Evolutionary conservation across 1,140 invertebrate genomes (phyloP), one percentile per base, ranked within the genome.

Genomic region (Micrasema minimum): DNA sequence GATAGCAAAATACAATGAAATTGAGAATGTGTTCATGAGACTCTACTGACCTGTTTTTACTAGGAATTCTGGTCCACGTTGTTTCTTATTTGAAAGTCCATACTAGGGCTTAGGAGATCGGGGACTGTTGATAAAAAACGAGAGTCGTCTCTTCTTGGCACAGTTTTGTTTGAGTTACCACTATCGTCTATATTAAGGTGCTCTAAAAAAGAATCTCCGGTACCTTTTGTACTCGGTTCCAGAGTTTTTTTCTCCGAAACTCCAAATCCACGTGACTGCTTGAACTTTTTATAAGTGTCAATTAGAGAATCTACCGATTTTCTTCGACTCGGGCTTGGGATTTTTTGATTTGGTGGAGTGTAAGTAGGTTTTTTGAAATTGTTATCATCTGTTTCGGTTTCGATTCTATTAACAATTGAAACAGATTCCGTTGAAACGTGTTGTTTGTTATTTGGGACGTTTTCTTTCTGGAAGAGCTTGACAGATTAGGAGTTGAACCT

Each of bases 171-270:
- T 9, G 31, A 3, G 9, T 67, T 31, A 14, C 16, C 55, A 43
- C 38, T 43, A 23, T 67, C 37, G 20, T 31, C 46, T 4, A 66
- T 22, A 18, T 57, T 46, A 53, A 66, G 38, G 5, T 18, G 31
- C 31, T 55, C 66, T 55, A 67, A 50, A 55, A 67, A 67, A 41
- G 66, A 67, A 57, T 67, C 66, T 10, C 18, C 57, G 11, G 20
- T 22, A 12, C 3, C 12, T 61, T 43, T 57, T 37, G 35, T n/a
- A 43, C 18, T 43, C 12, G 26, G 6, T 2, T 61, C 20, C 3
- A 1, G n/a, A 16, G 38, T 61, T 43, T 43, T 43, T 16, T 61
- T 35, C 14, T 12, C 9, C 38, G 18, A 16, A 61, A 22, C 37
- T 6, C 57, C 57, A 6, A 61, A 18, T 4, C 51, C 51, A 3